phyloP scores from a whole-genome alignment of 2,888 invertebrate genomes.

The Lordiphosa fenestrarum region DNA sequence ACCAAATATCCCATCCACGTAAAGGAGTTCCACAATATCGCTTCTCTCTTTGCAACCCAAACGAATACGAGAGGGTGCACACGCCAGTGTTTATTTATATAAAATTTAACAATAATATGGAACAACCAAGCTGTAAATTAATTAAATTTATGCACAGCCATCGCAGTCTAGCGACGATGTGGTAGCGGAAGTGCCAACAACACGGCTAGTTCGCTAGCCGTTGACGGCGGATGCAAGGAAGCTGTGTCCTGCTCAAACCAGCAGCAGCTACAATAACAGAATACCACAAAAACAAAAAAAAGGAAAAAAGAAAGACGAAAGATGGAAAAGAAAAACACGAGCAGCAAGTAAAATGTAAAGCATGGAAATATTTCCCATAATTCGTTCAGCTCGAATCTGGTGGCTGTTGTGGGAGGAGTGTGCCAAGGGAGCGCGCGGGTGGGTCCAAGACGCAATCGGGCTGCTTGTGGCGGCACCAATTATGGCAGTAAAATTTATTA shows the following conservation, averaged over 20 bases:
- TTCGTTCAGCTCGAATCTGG: slow-evolving; percentile 11
- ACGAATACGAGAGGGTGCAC: background rate
- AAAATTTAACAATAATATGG: slow-evolving; percentile 49
- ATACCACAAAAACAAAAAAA: background rate
- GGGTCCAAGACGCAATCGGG: slow-evolving; percentile 49
- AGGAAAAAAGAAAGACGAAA: slow-evolving; percentile 3
- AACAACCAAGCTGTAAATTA: slow-evolving; percentile 57
- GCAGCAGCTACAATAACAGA: slow-evolving; percentile 12
- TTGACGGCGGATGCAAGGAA: slow-evolving; percentile 14
- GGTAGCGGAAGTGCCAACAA: slow-evolving; percentile 47
- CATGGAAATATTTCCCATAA: slow-evolving; percentile 61
- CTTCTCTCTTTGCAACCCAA: background rate
- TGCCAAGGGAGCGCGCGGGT: slow-evolving; percentile 5
- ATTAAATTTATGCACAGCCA: slow-evolving; percentile 60
- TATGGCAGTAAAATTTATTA: slow-evolving; percentile 66
- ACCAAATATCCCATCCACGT: too few relatives aligned
- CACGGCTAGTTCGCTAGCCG: slow-evolving; percentile 38
- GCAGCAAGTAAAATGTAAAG: slow-evolving; percentile 33
- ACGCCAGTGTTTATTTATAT: slow-evolving; percentile 38
- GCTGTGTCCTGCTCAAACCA: slow-evolving; percentile 15
- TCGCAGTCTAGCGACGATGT: slow-evolving; percentile 13
- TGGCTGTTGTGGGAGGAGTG: slow-evolving; percentile 3
- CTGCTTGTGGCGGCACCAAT: slow-evolving; percentile 68
- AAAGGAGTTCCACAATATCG: too few relatives aligned
- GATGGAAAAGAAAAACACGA: slow-evolving; percentile 19